Evolutionary conservation across 2,888 invertebrate species (phyloP).

Genomic region (Monochamus alternatus): DNA sequence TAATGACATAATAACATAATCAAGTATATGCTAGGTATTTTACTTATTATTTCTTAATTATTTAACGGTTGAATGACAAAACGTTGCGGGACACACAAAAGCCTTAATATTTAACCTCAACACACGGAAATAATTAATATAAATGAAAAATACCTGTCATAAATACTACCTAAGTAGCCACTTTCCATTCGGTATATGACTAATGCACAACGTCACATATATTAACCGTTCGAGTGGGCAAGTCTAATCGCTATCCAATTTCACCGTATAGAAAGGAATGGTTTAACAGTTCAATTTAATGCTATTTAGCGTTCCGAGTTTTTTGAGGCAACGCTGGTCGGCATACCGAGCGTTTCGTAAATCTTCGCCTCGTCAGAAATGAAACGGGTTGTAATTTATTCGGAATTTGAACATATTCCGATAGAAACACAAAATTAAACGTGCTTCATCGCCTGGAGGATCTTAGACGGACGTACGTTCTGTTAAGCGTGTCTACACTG

Average conservation of each 20-base stretch:
- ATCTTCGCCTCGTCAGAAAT: too few species aligned
- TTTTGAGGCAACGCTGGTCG: neutral
- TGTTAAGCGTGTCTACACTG: too few species aligned
- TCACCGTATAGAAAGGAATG: constrained; percentile 1
- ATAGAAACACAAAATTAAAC: too few species aligned
- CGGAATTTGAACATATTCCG: too few species aligned
- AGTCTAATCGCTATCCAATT: constrained; percentile 1
- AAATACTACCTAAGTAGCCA: neutral
- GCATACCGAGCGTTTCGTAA: neutral
- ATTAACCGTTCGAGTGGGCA: neutral
- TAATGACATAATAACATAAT: neutral
- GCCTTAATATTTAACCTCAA: neutral
- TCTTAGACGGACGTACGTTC: too few species aligned
- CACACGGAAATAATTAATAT: constrained; percentile 4
- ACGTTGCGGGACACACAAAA: neutral
- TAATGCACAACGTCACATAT: neutral
- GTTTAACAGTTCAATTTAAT: constrained; percentile 4
- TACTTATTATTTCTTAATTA: neutral
- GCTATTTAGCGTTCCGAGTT: neutral
- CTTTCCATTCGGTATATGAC: neutral
- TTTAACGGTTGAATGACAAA: neutral
- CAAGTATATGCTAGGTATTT: neutral
- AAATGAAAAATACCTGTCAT: neutral
- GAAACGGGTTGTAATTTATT: too few species aligned
- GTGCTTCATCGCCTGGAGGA: too few species aligned